These are phyloP conservation scores for Trichopria drosophilae DNA, from an alignment of 2,888 invertebrate genomes.

Conservation along the genomic window DNA sequence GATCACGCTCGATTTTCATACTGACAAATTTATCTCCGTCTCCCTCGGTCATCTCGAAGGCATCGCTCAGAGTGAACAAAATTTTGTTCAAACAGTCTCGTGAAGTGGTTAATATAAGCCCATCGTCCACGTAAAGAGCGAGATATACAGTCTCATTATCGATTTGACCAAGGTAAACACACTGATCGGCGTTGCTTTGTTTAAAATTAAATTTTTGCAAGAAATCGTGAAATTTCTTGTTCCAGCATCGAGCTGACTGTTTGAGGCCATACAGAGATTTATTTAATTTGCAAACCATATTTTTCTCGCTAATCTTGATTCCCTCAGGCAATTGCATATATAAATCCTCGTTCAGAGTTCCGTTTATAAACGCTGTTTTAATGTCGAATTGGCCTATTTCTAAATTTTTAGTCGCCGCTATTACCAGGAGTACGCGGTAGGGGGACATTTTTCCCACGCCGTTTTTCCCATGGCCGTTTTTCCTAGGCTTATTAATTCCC, in stretches of 20 bases:
- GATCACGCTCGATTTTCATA: conserved; percentile 21
- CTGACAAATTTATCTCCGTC: conserved; percentile 15
- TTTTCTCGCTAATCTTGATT: conserved; percentile 40
- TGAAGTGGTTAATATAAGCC: conserved; percentile 28
- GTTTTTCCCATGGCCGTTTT: no score
- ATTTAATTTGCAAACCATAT: conserved; percentile 44
- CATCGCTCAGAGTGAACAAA: neutral
- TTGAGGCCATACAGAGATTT: conserved; percentile 51
- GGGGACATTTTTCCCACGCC: no score
- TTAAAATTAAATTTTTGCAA: conserved; percentile 37
- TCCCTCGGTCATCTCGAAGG: conserved; percentile 19
- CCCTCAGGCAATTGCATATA: conserved; percentile 50
- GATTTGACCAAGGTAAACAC: conserved; percentile 39
- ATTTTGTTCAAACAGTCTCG: neutral
- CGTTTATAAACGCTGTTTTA: conserved; percentile 46
- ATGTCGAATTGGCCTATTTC: conserved; percentile 47
- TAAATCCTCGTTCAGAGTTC: conserved; percentile 43
- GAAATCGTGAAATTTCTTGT: conserved; percentile 42
- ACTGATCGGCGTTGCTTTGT: conserved; percentile 41
- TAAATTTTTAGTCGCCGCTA: no score
- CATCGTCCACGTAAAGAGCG: conserved; percentile 48
- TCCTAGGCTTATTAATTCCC: no score
- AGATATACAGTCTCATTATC: conserved; percentile 34
- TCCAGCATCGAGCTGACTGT: conserved; percentile 50
- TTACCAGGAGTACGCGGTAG: no score